Base-by-base conservation (phyloP, 2,113 vertebrate genomes). In the Gopherus evgoodei region DNA sequence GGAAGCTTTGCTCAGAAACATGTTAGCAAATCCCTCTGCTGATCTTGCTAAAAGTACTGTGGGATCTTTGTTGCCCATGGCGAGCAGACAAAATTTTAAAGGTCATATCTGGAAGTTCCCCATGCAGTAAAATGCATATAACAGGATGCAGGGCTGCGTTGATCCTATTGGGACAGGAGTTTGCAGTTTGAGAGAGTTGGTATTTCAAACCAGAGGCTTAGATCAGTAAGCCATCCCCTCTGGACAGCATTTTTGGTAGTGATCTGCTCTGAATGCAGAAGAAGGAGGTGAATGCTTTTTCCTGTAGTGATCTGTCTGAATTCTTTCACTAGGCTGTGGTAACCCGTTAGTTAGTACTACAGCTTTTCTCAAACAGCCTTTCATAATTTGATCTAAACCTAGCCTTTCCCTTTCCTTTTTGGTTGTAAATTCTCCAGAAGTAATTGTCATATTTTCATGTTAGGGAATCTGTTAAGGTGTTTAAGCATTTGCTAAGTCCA, bases 1-100 rank as follows among this genome's bases (percentile, higher is more conserved):
- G 29, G 49, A 78, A 78, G 53, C 80, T 85, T 90, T 81, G 42
- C 6, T 27, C 8, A 42, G 31, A 11, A 50, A 21, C 38, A 4
- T 8, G 29, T 17, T 12, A 87, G 11, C 42, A 47, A 27, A 11
- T 27, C 12, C 24, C 9, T 87, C 24, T n/a, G 13, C 38, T 76
- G 78, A 10, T 5, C 38, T 76, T 57, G 10, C 54, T 79, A 22
- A 5, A 17, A 24, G 13, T 21, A 29, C 35, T 84, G 3, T 72
- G 69, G 25, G 10, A 4, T 1, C 8, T 25, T 19, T 16, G 2
- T 22, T 0, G 2, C 5, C 76, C 2, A 4, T 38, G 47, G 78
- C 57, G 42, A 1, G 31, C 0, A 0, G 57, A 75, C 24, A 52
- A 44, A 14, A 4, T 88, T 80, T n/a, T 0, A 0, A 1, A 21